Base-by-base conservation (phyloP, 2,113 vertebrate species). In the Alces alces region DNA sequence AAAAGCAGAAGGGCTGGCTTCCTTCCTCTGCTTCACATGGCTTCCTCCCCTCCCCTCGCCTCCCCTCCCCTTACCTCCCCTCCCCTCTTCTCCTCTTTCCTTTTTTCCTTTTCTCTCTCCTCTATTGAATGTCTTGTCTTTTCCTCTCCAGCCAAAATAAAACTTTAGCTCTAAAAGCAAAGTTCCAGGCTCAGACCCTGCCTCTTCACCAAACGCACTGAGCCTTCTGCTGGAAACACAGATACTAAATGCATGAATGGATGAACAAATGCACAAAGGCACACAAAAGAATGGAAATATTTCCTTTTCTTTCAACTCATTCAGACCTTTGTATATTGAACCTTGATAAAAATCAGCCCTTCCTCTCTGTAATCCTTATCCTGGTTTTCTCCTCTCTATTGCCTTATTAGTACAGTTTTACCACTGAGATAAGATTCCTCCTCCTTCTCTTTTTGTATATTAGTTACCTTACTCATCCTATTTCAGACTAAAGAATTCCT, bases 351-450 rank as follows among this genome's bases (percentile, higher is more conserved):
- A 33, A 47, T 36, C 27, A 45, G 17, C 45, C 28, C 39, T 54
- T 66, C 27, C 80, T 47, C 4, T 4, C 16, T 11, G 2, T 73
- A 95, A 96, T 86, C 86, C 36, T 50, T 79, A 43, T 33, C 36
- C 50, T 13, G 11, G 39, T 45, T 88, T 85, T 80, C 58, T 80
- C 70, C 39, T 61, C n/a, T 13, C 47, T 89, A 50, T 0, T 86
- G 61, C 89, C 50, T 98, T 96, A 96, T 91, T 95, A 93, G 79
- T 28, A 94, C 54, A 52, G 84, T 78, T 96, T 92, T 61, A 92
- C 21, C 96, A 70, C n/a, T 15, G 60, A 96, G 92, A 91, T 97
- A 98, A 96, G 85, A 83, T 30, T 93, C 87, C 36, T 93, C 47
- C 76, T 89, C 55, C 95, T 97, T 96, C 86, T 94, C 85, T 96